Evolutionary conservation across 2,113 vertebrate genomes (phyloP).

Genomic region (Butorides virescens): DNA sequence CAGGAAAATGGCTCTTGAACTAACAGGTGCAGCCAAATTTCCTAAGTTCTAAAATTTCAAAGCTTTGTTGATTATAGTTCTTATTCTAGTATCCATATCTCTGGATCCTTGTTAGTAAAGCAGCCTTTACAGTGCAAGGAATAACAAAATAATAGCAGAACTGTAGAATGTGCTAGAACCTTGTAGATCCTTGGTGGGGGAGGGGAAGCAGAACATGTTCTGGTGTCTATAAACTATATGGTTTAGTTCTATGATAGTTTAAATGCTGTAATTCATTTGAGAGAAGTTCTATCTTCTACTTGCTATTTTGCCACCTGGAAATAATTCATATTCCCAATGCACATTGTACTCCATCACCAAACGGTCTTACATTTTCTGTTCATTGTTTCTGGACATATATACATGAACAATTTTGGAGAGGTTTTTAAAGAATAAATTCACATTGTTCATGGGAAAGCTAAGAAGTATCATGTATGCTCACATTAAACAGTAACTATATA

Average conservation of each 20-base stretch:
- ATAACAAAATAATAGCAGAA: not conserved
- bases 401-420: not conserved
- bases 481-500: not conserved
- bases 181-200: not conserved
- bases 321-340: not conserved
- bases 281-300: not conserved
- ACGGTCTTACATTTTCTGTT: not conserved
- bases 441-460: not conserved
- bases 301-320: not conserved
- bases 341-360: not conserved
- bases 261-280: not conserved
- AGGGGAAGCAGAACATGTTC: not conserved
- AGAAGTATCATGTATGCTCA: not conserved
- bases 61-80: not conserved
- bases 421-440: not conserved
- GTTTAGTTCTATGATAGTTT: not conserved
- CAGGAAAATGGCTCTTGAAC: not conserved
- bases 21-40: not conserved
- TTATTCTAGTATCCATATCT: not conserved
- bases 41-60: not conserved
- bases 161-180: not conserved
- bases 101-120: not conserved
- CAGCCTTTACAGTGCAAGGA: not conserved
- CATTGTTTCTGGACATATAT: not conserved
- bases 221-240: not conserved